Evolutionary conservation across 2,797 vertebrate genomes (phyloP).

Genomic region (Novumbra hubbsi): DNA sequence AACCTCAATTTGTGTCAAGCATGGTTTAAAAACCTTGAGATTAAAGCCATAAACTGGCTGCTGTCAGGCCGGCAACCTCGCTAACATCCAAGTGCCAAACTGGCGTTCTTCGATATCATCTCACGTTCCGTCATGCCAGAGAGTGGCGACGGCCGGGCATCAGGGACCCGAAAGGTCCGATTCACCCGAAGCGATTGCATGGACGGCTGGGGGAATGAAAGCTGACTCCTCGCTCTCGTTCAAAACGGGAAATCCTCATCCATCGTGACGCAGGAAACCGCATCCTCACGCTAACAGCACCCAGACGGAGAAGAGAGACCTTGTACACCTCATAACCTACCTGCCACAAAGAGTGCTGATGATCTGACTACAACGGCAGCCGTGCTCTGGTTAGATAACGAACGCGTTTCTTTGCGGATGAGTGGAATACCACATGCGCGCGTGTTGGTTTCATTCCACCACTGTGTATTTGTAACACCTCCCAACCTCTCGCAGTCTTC

Average conservation of each 20-base stretch:
- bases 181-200: constrained; percentile 91
- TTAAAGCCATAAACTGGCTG: constrained; percentile 97
- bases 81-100: constrained; percentile 94
- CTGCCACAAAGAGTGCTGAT: constrained; percentile 47
- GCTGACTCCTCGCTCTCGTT: constrained; percentile 81
- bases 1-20: constrained; percentile 99
- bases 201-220: constrained; percentile 84
- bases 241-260: constrained; percentile 78
- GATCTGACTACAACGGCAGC: constrained; percentile 42
- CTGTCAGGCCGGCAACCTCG: constrained; percentile 91
- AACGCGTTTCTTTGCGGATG: constrained; percentile 26
- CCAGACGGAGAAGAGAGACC: constrained; percentile 31
- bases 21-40: constrained; percentile 93
- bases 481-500: not conserved
- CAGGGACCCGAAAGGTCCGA: constrained; percentile 89
- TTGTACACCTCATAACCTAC: constrained; percentile 27
- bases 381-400: constrained; percentile 42
- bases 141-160: constrained; percentile 82
- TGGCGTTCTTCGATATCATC: constrained; percentile 96
- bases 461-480: not conserved
- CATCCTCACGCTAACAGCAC: not conserved
- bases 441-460: not conserved
- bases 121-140: constrained; percentile 94
- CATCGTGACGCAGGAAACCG: constrained; percentile 41
- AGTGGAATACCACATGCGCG: constrained; percentile 37